Evolutionary conservation across 2,113 vertebrate species (phyloP).

Genomic region (Pyxicephalus adspersus): DNA sequence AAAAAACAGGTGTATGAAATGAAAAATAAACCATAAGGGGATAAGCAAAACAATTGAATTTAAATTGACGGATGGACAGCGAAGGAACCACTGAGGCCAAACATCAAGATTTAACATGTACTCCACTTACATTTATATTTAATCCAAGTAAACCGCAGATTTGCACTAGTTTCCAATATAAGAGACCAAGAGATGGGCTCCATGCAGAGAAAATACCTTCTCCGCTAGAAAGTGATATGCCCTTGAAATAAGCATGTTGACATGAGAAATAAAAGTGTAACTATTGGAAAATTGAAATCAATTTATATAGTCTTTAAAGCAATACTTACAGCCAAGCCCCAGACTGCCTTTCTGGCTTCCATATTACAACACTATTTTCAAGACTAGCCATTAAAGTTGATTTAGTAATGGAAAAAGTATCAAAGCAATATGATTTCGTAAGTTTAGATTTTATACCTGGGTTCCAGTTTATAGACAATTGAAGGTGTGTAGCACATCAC

Average conservation of each 20-base stretch:
- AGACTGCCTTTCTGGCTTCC: conserved; percentile 9
- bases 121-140: conserved; percentile 54
- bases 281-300: conserved; percentile 56
- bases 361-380: conserved; percentile 35
- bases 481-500: conserved; percentile 26
- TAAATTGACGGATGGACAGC: conserved; percentile 56
- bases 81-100: conserved; percentile 51
- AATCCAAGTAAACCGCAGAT: conserved; percentile 56
- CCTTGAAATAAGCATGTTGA: conserved; percentile 57
- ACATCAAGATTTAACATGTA: conserved; percentile 54
- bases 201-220: conserved; percentile 56
- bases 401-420: conserved; percentile 50
- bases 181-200: conserved; percentile 45
- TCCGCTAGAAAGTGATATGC: conserved; percentile 52
- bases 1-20: conserved; percentile 53
- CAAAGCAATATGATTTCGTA: conserved; percentile 35
- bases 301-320: conserved; percentile 51
- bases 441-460: conserved; percentile 31
- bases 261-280: conserved; percentile 54
- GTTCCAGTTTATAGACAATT: conserved; percentile 37
- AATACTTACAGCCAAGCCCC: conserved; percentile 29
- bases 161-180: conserved; percentile 50
- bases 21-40: conserved; percentile 56
- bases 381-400: conserved; percentile 19
- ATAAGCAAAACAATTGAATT: conserved; percentile 58